These are phyloP conservation scores for Falcaria lacertinaria DNA, from an alignment of 2,888 invertebrate genomes.

Conservation along the genomic window DNA sequence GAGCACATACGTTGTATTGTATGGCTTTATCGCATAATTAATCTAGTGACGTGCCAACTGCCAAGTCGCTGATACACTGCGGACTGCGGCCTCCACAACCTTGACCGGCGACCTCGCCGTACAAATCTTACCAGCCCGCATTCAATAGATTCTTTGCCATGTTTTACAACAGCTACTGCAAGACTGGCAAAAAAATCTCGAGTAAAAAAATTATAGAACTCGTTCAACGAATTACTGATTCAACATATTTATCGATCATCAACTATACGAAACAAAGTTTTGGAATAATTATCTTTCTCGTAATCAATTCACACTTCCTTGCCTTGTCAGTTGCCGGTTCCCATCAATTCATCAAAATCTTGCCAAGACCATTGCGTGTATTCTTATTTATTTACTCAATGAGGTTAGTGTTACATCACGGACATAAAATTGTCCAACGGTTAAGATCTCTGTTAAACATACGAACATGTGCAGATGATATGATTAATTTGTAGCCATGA, in stretches of 20 bases:
- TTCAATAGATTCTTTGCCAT: no score
- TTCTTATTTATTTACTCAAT: slow-evolving; percentile 25
- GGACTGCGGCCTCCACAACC: slow-evolving; percentile 66
- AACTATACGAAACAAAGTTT: background rate
- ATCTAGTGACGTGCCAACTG: slow-evolving; percentile 65
- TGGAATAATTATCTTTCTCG: background rate
- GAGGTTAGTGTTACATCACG: slow-evolving; percentile 43
- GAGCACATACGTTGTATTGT: no score
- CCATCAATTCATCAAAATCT: slow-evolving; percentile 32
- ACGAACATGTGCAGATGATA: slow-evolving; percentile 6
- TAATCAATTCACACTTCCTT: slow-evolving; percentile 16
- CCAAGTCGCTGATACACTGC: slow-evolving; percentile 53
- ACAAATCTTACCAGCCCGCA: slow-evolving; percentile 37
- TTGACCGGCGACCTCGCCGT: slow-evolving; percentile 59
- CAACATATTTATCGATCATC: no score
- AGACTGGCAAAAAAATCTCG: no score
- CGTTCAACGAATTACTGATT: no score
- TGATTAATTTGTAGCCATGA: no score
- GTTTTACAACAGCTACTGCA: no score
- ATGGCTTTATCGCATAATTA: slow-evolving; percentile 26
- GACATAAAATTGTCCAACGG: slow-evolving; percentile 35
- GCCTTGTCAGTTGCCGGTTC: slow-evolving; percentile 29
- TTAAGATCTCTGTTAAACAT: slow-evolving; percentile 12
- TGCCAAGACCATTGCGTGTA: slow-evolving; percentile 25
- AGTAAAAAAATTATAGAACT: no score